A percentile compares a stretch with the other conserved stretches of the same genome.
Conservation (phyloP, 2,888 invertebrate genomes). For the Hyles lineata region DNA sequence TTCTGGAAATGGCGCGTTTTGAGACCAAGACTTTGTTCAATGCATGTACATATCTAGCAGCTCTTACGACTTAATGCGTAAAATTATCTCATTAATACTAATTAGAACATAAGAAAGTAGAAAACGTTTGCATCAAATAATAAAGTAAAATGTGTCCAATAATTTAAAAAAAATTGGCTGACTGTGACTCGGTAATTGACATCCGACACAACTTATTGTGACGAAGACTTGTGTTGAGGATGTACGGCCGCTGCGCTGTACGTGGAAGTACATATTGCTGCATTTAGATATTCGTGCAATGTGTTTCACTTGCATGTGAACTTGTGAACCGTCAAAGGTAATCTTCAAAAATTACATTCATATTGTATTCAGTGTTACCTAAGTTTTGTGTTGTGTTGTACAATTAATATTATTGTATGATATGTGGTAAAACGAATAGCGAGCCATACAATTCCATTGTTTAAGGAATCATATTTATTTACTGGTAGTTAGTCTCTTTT, state of each 20-base stretch:
- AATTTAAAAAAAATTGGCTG: background rate
- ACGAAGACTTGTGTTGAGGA: background rate
- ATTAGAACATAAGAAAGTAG: background rate
- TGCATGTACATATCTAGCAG: background rate
- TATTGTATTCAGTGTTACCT: constrained; percentile 4
- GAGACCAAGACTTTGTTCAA: background rate
- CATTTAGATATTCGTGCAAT: constrained; percentile 12
- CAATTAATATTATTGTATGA: constrained; percentile 34
- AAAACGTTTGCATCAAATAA: background rate
- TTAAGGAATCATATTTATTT: constrained; percentile 38
- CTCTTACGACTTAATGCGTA: background rate
- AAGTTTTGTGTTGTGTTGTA: constrained; percentile 3
- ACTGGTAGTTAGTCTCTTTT: constrained; percentile 36
- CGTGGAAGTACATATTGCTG: background rate
- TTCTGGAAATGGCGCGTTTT: background rate
- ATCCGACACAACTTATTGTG: background rate
- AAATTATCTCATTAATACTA: constrained; percentile 3
- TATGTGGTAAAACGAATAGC: constrained; percentile 43
- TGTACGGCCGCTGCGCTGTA: no score
- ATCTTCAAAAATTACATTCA: background rate
- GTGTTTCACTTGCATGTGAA: background rate
- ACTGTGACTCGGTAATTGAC: background rate
- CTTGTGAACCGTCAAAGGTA: background rate
- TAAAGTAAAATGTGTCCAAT: background rate
- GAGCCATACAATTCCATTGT: constrained; percentile 38